Conservation (phyloP, 1,140 invertebrate species). For the Zaprionus vittiger region DNA sequence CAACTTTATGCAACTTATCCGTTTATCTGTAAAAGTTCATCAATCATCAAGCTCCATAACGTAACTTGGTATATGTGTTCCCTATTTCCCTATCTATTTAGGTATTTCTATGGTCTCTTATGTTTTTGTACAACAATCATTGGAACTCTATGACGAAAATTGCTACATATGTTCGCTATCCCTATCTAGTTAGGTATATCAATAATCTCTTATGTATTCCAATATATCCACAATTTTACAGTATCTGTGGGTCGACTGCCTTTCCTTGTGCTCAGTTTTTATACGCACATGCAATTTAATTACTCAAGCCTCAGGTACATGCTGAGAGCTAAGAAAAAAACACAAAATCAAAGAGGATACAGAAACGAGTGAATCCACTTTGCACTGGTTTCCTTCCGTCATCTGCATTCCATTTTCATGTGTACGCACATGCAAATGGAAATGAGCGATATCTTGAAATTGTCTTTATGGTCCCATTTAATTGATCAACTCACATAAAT, state of each 20-base stretch:
- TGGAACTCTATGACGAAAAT: too few species aligned
- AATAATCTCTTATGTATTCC: not conserved
- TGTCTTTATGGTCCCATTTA: not conserved
- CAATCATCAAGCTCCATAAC: too few species aligned
- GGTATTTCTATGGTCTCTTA: too few species aligned
- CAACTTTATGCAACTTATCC: too few species aligned
- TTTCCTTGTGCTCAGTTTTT: not conserved
- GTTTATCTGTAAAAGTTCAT: too few species aligned
- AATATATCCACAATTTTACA: not conserved
- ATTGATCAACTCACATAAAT: conserved; percentile 16
- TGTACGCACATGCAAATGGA: not conserved
- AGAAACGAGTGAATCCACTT: not conserved
- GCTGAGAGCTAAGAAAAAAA: not conserved
- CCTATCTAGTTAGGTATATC: too few species aligned
- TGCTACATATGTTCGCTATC: too few species aligned
- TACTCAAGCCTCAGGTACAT: not conserved
- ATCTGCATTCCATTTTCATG: conserved; percentile 20
- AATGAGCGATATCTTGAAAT: not conserved
- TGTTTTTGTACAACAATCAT: too few species aligned
- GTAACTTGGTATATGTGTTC: too few species aligned
- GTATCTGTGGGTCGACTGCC: not conserved
- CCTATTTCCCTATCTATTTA: too few species aligned
- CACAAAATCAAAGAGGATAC: not conserved
- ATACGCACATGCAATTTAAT: conserved; percentile 1
- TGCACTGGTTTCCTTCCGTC: not conserved